Conservation (phyloP, 2,888 invertebrate genomes). For the Pristionchus exspectatus region DNA sequence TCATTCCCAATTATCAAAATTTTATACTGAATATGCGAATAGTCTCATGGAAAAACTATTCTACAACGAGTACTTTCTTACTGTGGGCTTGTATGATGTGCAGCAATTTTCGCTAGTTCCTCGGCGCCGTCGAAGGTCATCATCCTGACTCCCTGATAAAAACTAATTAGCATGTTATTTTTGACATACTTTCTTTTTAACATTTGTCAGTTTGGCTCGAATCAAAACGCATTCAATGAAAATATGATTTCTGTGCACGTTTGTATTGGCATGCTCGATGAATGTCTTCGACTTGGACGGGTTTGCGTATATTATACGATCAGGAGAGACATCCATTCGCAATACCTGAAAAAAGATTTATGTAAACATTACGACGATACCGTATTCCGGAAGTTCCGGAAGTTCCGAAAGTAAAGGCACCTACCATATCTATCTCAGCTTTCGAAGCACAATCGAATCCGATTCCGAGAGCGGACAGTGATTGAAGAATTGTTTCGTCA, state of each 20-base stretch:
- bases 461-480: background rate
- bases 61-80: constrained; percentile 52
- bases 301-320: constrained; percentile 60
- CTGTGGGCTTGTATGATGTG: constrained; percentile 71
- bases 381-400: background rate
- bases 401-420: background rate
- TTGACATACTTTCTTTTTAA: no score
- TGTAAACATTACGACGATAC: background rate
- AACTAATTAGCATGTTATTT: background rate
- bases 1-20: no score
- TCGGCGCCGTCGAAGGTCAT: constrained; percentile 78
- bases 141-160: constrained; percentile 64
- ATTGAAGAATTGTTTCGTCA: background rate
- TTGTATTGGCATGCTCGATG: constrained; percentile 71
- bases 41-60: no score
- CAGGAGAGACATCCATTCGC: background rate
- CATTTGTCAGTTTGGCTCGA: no score
- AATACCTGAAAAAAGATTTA: background rate
- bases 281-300: constrained; percentile 77
- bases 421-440: background rate
- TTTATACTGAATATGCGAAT: no score
- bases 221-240: no score
- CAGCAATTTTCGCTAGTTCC: constrained; percentile 72
- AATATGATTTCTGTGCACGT: background rate
- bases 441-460: constrained; percentile 4